phyloP scores from a whole-genome alignment of 2,888 invertebrate genomes.

The Phyllotreta cruciferae region DNA sequence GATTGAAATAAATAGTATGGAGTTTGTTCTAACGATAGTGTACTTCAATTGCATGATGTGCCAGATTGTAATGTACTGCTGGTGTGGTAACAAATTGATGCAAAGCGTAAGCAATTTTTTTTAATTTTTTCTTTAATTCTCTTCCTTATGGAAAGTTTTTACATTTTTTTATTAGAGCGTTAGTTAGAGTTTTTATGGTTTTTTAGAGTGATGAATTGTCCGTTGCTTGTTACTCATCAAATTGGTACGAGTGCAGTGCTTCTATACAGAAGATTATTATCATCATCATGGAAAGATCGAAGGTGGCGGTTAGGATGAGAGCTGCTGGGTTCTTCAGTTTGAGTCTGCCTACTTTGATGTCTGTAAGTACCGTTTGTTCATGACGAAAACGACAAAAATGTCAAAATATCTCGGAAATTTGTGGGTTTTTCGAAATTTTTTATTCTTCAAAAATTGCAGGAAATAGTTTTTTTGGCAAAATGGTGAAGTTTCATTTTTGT shows the following conservation, averaged over 20 bases:
- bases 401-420: no score
- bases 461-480: neutral
- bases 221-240: slow-evolving; percentile 41
- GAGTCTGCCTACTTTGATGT: slow-evolving; percentile 43
- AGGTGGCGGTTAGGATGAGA: slow-evolving; percentile 37
- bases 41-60: slow-evolving; percentile 45
- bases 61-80: slow-evolving; percentile 44
- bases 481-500: neutral
- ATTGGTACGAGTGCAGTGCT: slow-evolving; percentile 40
- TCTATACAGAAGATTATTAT: slow-evolving; percentile 42
- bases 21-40: slow-evolving; percentile 37
- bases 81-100: slow-evolving; percentile 45
- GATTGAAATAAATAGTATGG: slow-evolving; percentile 39
- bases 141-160: no score
- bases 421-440: no score
- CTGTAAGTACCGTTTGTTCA: no score
- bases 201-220: slow-evolving; percentile 43
- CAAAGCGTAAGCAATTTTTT: slow-evolving; percentile 43
- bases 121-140: no score
- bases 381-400: no score
- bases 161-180: no score
- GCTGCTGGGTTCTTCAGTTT: slow-evolving; percentile 42
- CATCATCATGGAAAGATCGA: slow-evolving; percentile 44
- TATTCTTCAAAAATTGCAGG: neutral
- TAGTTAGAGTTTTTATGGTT: no score